These are phyloP conservation scores for Prochilodus magdalenae DNA, from an alignment of 2,113 vertebrate genomes.

Conservation along the genomic window DNA sequence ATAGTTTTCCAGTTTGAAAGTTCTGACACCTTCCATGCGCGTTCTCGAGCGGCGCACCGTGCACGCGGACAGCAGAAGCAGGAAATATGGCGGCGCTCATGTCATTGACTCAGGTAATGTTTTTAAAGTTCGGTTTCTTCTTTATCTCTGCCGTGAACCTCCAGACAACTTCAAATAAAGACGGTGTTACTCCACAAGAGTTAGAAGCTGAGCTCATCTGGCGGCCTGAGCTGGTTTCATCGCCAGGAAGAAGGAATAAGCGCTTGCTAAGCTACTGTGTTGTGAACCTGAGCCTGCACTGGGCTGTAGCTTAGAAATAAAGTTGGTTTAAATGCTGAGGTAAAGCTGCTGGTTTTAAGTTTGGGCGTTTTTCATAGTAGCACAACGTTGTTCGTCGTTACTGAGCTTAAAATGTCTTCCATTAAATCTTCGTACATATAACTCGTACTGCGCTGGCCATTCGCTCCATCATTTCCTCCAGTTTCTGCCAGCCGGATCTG, in stretches of 20 bases:
- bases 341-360: neutral
- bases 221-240: neutral
- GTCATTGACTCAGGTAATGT: constrained; percentile 85
- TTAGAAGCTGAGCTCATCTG: neutral
- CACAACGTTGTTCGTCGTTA: neutral
- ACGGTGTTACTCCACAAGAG: neutral
- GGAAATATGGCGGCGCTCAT: constrained; percentile 95
- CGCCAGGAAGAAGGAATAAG: neutral
- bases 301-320: neutral
- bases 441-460: neutral
- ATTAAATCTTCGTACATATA: too few species aligned
- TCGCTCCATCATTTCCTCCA: neutral
- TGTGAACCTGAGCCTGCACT: neutral
- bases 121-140: constrained; percentile 26
- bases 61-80: constrained; percentile 71
- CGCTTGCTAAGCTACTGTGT: neutral
- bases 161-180: accelerated
- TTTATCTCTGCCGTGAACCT: neutral
- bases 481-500: too few species aligned
- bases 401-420: neutral
- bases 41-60: constrained; percentile 53
- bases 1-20: too few species aligned
- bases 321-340: neutral
- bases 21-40: constrained; percentile 41
- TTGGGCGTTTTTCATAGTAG: neutral